These are phyloP conservation scores for Actinostola sp. DNA, from an alignment of 92 coral and sea anemone species.

Conservation along the genomic window DNA sequence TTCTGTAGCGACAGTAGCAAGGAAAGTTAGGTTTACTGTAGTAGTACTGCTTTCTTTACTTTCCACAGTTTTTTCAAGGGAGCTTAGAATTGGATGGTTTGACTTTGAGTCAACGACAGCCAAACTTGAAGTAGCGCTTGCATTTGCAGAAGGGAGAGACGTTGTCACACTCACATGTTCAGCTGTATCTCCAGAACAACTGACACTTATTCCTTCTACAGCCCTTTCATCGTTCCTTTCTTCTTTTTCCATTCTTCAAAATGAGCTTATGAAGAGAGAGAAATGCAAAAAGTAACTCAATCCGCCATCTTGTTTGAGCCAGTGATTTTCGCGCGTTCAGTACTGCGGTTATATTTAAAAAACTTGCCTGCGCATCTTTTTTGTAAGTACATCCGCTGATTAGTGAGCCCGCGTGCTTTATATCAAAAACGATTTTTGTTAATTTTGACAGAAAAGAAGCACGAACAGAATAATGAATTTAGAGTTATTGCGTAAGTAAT, in stretches of 20 bases:
- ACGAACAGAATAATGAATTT: slow-evolving; percentile 69
- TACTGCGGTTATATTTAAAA: not conserved
- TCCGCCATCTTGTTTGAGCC: slow-evolving; percentile 37
- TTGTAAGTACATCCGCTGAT: slow-evolving; percentile 10
- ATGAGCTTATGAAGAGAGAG: not conserved
- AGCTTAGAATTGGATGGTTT: too few relatives aligned
- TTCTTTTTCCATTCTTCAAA: not conserved
- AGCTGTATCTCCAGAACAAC: not conserved
- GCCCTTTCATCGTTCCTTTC: not conserved
- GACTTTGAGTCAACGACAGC: too few relatives aligned
- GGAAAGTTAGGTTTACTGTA: too few relatives aligned
- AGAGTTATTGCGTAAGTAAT: slow-evolving; percentile 93
- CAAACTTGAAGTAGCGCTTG: too few relatives aligned
- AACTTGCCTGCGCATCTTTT: slow-evolving; percentile 40
- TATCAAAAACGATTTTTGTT: not conserved
- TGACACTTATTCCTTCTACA: not conserved
- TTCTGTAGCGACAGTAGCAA: too few relatives aligned
- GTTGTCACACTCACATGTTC: not conserved
- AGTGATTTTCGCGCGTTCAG: slow-evolving; percentile 16
- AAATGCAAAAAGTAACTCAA: not conserved
- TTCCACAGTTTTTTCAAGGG: too few relatives aligned
- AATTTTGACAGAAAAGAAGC: not conserved
- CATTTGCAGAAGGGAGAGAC: too few relatives aligned
- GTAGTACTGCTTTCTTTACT: too few relatives aligned
- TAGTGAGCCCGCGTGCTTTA: slow-evolving; percentile 37